Evolutionary conservation across 1,140 invertebrate genomes (phyloP).

Genomic region (Drosophila chauvacae): DNA sequence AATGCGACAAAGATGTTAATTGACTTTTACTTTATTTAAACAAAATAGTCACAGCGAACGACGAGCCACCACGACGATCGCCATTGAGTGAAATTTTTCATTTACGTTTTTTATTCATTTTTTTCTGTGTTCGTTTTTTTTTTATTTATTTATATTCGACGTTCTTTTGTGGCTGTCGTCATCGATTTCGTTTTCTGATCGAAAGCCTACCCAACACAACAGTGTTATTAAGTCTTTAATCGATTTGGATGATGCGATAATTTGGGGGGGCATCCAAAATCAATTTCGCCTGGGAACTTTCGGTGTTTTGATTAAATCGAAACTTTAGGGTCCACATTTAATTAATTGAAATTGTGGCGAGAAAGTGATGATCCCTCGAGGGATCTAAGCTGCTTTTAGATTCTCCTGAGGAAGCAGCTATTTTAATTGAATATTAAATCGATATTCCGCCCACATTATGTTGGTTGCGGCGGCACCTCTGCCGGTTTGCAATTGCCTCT

Average conservation of each 20-base stretch:
- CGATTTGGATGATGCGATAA: constrained; percentile 38
- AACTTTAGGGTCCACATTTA: not conserved
- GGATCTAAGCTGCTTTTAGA: too few species aligned
- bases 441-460: not conserved
- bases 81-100: constrained; percentile 64
- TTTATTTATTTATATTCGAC: not conserved
- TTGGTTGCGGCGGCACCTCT: constrained; percentile 8
- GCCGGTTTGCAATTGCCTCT: constrained; percentile 3
- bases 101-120: constrained; percentile 37
- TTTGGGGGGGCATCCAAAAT: constrained; percentile 28
- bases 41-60: constrained; percentile 64
- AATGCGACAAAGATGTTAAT: constrained; percentile 82
- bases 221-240: constrained; percentile 38
- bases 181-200: constrained; percentile 39
- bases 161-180: constrained; percentile 30
- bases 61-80: constrained; percentile 18
- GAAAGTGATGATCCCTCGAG: constrained; percentile 17
- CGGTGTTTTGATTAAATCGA: constrained; percentile 6
- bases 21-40: constrained; percentile 82
- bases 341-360: constrained; percentile 2
- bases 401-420: not conserved
- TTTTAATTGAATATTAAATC: constrained; percentile 10
- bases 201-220: constrained; percentile 2
- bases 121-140: not conserved
- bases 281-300: constrained; percentile 30